These are phyloP conservation scores for Drosophila hydei DNA, from an alignment of 1,140 invertebrate genomes.

Conservation along the genomic window DNA sequence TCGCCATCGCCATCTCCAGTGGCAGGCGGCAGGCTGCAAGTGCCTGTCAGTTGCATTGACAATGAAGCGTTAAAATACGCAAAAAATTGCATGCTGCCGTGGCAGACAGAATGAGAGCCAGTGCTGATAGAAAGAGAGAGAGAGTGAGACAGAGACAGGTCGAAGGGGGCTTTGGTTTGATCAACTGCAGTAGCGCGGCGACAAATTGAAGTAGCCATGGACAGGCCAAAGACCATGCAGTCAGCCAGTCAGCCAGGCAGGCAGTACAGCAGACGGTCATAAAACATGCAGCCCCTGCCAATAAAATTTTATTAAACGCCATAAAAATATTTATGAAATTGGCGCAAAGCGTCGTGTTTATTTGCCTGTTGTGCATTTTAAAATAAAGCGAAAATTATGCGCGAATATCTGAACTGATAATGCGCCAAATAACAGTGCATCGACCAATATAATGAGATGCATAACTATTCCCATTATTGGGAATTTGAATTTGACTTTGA, in stretches of 20 bases:
- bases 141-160: too few species aligned
- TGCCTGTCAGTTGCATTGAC: constrained; percentile 68
- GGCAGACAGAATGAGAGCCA: constrained; percentile 6
- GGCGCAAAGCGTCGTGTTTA: constrained; percentile 68
- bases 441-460: neutral
- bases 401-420: constrained; percentile 37
- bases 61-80: constrained; percentile 61
- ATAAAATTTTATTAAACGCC: constrained; percentile 81
- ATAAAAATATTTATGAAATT: constrained; percentile 81
- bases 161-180: constrained; percentile 38
- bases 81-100: constrained; percentile 55
- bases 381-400: constrained; percentile 76
- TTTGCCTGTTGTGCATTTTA: constrained; percentile 68
- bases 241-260: constrained; percentile 6
- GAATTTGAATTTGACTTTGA: constrained; percentile 27
- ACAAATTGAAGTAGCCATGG: constrained; percentile 70
- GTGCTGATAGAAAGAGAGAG: too few species aligned
- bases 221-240: constrained; percentile 6
- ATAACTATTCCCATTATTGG: constrained; percentile 4
- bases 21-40: constrained; percentile 27
- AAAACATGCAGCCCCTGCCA: constrained; percentile 55
- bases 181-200: constrained; percentile 65
- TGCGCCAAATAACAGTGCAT: constrained; percentile 48
- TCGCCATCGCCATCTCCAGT: constrained; percentile 14
- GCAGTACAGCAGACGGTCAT: constrained; percentile 19